A percentile compares a stretch with the other conserved stretches of the same genome.
Evolutionary conservation across 2,113 vertebrate species (phyloP).

Genomic region (Dromas ardeola): DNA sequence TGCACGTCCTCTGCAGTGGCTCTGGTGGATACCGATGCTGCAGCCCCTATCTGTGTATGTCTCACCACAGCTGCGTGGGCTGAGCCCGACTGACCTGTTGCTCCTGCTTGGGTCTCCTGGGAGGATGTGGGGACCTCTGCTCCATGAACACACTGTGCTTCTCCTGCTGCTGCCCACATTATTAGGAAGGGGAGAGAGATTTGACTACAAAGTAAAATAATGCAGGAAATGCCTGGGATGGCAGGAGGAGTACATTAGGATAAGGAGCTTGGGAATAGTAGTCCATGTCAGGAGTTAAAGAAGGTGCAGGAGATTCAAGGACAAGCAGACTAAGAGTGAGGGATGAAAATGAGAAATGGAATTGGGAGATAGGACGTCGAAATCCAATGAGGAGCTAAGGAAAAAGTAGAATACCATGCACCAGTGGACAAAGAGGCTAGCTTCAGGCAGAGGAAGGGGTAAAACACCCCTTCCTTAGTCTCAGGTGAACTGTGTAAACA

Average conservation of each 20-base stretch:
- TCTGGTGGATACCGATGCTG: accelerated
- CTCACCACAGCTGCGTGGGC: not conserved
- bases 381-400: not conserved
- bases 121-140: not conserved
- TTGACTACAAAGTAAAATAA: not conserved
- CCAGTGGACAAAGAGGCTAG: not conserved
- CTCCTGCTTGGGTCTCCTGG: not conserved
- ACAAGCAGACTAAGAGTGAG: accelerated
- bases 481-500: not conserved
- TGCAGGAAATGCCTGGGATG: not conserved
- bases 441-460: not conserved
- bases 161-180: not conserved
- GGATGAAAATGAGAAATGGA: not conserved
- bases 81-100: not conserved
- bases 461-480: not conserved
- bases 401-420: not conserved
- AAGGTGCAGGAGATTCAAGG: not conserved
- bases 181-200: not conserved
- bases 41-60: not conserved
- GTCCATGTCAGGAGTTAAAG: not conserved
- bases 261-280: not conserved
- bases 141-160: accelerated
- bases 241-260: not conserved
- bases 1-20: not conserved
- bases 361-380: not conserved